These are phyloP conservation scores for Agriotes lineatus DNA, from an alignment of 2,888 invertebrate genomes.

Conservation along the genomic window DNA sequence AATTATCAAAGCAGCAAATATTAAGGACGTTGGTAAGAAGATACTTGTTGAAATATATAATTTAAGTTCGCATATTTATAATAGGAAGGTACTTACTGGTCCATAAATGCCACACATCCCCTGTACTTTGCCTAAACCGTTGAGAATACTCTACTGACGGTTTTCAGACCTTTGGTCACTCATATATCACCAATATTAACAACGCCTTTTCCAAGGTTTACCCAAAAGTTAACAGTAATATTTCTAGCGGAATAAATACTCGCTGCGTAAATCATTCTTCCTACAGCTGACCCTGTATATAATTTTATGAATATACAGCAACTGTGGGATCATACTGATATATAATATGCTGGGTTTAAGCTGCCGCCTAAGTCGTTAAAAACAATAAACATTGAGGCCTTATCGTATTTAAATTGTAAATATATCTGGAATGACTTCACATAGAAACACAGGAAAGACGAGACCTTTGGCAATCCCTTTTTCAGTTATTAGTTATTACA, in stretches of 20 bases:
- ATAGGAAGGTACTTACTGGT: no score
- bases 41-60: no score
- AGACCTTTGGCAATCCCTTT: background rate
- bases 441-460: conserved; percentile 12
- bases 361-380: conserved; percentile 10
- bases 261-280: background rate
- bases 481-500: background rate
- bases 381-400: conserved; percentile 26
- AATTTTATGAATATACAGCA: background rate
- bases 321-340: background rate
- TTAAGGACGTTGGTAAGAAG: no score
- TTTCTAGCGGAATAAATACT: background rate
- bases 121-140: no score
- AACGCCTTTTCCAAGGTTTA: no score
- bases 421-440: conserved; percentile 17
- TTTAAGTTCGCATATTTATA: no score
- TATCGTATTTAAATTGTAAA: conserved; percentile 22
- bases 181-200: no score
- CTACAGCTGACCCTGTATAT: conserved; percentile 5
- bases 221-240: background rate
- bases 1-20: no score
- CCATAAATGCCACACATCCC: no score
- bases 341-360: background rate
- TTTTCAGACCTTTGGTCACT: no score
- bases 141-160: no score